Conservation (phyloP, 2,888 invertebrate species). For the Protonemura montana region DNA sequence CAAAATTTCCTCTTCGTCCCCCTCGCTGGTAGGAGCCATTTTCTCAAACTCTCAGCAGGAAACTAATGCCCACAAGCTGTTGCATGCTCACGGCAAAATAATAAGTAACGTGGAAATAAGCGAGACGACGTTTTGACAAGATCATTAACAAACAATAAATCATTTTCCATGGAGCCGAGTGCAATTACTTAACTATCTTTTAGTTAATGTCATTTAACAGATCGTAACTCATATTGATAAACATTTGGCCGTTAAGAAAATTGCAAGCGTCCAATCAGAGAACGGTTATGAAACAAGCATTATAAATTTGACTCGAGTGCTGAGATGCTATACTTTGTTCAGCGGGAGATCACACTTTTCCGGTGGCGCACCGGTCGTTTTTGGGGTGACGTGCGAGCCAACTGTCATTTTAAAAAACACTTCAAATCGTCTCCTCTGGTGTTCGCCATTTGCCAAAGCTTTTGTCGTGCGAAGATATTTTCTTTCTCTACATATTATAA, state of each 20-base stretch:
- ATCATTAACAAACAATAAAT: slow-evolving; percentile 41
- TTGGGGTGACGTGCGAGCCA: too few species aligned
- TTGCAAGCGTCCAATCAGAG: too few species aligned
- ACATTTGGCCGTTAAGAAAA: neutral
- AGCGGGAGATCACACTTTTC: too few species aligned
- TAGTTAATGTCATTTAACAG: neutral
- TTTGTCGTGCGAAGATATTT: too few species aligned
- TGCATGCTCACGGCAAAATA: neutral
- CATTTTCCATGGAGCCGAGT: slow-evolving; percentile 8
- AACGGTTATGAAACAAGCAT: too few species aligned
- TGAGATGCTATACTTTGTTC: too few species aligned
- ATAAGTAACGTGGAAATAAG: slow-evolving; percentile 42
- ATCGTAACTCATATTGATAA: neutral
- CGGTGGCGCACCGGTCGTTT: too few species aligned
- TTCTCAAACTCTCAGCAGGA: neutral
- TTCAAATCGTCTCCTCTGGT: too few species aligned
- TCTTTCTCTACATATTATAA: too few species aligned
- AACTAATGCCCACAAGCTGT: slow-evolving; percentile 35
- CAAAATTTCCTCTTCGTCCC: neutral
- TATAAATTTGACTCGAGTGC: too few species aligned
- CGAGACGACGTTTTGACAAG: slow-evolving; percentile 33
- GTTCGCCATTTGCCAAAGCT: too few species aligned
- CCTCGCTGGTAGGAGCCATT: neutral
- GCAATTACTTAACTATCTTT: neutral
- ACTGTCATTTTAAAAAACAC: too few species aligned